Conservation (phyloP, 2,797 vertebrate species). For the Myiotriccus ornatus region DNA sequence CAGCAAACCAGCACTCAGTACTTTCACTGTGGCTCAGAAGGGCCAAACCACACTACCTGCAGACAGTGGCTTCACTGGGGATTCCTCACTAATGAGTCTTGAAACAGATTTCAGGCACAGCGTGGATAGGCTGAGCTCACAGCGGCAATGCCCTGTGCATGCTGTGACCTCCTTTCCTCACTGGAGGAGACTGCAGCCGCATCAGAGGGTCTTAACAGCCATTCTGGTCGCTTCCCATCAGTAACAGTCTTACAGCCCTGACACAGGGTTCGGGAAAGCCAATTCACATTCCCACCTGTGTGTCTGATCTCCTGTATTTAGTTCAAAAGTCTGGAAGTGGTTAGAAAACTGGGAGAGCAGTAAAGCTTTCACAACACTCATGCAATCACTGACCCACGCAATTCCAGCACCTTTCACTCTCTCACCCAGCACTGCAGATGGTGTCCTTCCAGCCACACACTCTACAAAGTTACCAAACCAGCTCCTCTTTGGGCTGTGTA, state of each 20-base stretch:
- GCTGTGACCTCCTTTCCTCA: constrained; percentile 19
- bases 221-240: background rate
- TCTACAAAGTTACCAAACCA: background rate
- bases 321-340: background rate
- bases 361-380: background rate
- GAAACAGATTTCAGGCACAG: background rate
- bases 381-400: background rate
- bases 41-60: background rate
- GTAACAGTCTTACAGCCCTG: background rate
- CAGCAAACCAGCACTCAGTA: background rate
- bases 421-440: background rate
- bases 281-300: background rate
- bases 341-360: background rate
- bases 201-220: background rate
- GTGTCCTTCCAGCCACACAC: background rate
- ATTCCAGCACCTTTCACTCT: background rate
- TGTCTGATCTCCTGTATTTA: background rate
- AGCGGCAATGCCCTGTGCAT: background rate
- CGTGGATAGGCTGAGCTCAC: background rate
- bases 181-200: background rate
- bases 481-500: too few relatives aligned
- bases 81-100: background rate
- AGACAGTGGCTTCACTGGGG: background rate
- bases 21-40: background rate
- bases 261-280: background rate